Evolutionary conservation across 1,140 invertebrate genomes (phyloP).

Genomic region (Charaxes varanes): DNA sequence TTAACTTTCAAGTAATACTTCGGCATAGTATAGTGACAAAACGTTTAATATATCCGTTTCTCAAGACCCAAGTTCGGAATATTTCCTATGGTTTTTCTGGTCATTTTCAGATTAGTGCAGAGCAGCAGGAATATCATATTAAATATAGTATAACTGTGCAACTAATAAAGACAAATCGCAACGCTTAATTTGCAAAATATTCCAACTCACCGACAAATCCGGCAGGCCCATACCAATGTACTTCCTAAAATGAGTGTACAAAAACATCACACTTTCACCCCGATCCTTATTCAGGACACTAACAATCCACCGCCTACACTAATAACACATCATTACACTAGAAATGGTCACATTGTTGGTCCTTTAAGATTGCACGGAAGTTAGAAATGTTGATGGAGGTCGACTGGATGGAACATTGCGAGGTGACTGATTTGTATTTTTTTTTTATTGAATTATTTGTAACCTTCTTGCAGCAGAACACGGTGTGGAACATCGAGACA

Average conservation of each 20-base stretch:
- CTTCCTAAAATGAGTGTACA: slow-evolving; percentile 44
- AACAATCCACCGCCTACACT: slow-evolving; percentile 15
- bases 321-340: slow-evolving; percentile 17
- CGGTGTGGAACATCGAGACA: slow-evolving; percentile 51
- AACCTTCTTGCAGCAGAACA: slow-evolving; percentile 66
- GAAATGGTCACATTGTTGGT: slow-evolving; percentile 22
- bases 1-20: too few relatives aligned
- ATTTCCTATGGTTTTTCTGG: too few relatives aligned
- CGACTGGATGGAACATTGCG: slow-evolving; percentile 1
- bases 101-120: too few relatives aligned
- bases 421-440: slow-evolving; percentile 1
- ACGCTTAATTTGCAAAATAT: neutral
- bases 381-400: neutral
- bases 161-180: too few relatives aligned
- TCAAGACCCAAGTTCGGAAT: too few relatives aligned
- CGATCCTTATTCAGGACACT: neutral
- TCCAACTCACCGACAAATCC: slow-evolving; percentile 56
- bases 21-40: too few relatives aligned
- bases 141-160: too few relatives aligned
- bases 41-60: too few relatives aligned
- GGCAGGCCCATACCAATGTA: slow-evolving; percentile 56
- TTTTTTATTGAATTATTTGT: slow-evolving; percentile 8
- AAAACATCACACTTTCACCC: slow-evolving; percentile 49
- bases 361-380: slow-evolving; percentile 1
- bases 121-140: too few relatives aligned